A percentile compares a stretch with the other conserved stretches of the same genome.
phyloP scores from a whole-genome alignment of 2,888 invertebrate species.

The Synergus itoensis region DNA sequence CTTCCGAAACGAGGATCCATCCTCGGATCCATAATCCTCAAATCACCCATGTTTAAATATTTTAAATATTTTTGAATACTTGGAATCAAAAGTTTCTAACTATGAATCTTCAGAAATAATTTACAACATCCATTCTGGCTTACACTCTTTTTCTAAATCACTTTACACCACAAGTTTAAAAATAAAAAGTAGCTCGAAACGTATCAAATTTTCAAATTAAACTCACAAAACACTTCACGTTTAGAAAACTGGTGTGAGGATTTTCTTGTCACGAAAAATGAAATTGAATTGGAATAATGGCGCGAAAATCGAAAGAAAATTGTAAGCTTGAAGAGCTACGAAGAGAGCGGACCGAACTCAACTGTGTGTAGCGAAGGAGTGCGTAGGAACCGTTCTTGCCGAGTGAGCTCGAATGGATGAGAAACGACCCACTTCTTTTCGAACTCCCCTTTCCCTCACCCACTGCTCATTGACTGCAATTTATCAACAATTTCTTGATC shows the following conservation, averaged over 20 bases:
- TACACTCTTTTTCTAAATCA: background rate
- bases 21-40: constrained; percentile 79
- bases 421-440: constrained; percentile 76
- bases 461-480: constrained; percentile 44
- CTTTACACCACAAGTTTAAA: background rate
- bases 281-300: constrained; percentile 35
- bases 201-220: background rate
- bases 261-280: constrained; percentile 36
- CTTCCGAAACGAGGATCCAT: constrained; percentile 82
- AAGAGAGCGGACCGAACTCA: constrained; percentile 58
- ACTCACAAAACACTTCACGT: constrained; percentile 38
- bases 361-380: constrained; percentile 70
- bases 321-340: constrained; percentile 8
- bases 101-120: background rate
- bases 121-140: constrained; percentile 3
- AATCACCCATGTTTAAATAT: constrained; percentile 79
- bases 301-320: constrained; percentile 31
- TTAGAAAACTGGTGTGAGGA: background rate
- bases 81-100: background rate
- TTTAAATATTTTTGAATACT: background rate
- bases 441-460: constrained; percentile 61
- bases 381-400: constrained; percentile 69
- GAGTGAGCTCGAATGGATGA: constrained; percentile 71
- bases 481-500: constrained; percentile 53
- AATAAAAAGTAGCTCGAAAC: background rate